Evolutionary conservation across 2,888 invertebrate genomes (phyloP).

Genomic region (Eristalis pertinax): DNA sequence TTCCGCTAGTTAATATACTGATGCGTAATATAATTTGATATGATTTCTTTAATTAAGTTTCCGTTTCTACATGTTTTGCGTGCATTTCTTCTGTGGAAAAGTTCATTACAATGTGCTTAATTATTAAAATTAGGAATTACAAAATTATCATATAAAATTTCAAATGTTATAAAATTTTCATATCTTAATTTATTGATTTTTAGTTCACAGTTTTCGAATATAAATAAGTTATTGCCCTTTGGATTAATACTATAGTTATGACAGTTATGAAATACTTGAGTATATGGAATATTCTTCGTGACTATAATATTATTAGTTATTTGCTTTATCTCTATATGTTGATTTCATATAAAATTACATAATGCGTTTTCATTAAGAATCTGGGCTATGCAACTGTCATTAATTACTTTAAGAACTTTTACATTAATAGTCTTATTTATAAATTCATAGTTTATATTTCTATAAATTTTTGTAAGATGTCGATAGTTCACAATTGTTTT

Average conservation of each 20-base stretch:
- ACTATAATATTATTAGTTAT: background rate
- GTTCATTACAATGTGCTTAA: background rate
- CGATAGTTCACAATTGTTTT: background rate
- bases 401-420: background rate
- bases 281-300: background rate
- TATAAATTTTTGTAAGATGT: too few species aligned
- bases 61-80: background rate
- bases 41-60: background rate
- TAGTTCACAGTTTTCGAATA: conserved; percentile 1
- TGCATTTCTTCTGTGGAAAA: background rate
- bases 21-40: background rate
- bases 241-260: background rate
- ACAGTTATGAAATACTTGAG: background rate
- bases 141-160: background rate
- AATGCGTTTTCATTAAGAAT: background rate
- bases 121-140: background rate
- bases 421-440: background rate
- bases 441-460: background rate
- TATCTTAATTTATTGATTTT: background rate
- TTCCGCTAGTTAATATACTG: too few species aligned
- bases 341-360: background rate
- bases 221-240: background rate
- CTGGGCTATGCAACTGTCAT: background rate
- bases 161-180: background rate
- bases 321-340: background rate